Conservation (phyloP, 2,797 vertebrate genomes). For the Corythornis leucogaster region DNA sequence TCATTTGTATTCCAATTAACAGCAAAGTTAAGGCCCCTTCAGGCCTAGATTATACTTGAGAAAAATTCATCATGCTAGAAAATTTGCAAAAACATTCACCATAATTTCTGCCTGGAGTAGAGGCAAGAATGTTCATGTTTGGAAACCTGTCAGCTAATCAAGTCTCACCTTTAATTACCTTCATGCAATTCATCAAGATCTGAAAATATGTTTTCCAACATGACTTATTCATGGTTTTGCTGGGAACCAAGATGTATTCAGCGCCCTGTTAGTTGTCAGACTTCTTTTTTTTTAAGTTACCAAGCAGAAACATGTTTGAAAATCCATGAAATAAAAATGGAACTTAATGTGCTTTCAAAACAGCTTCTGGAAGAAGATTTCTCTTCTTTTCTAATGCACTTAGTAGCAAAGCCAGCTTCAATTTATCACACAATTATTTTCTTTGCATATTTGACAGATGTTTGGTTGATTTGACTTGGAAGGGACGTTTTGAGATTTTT, state of each 20-base stretch:
- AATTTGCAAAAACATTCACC: conserved; percentile 32
- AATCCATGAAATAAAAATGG: conserved; percentile 1
- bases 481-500: not conserved
- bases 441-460: conserved; percentile 2
- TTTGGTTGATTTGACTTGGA: conserved; percentile 16
- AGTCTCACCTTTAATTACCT: conserved; percentile 58
- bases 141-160: conserved; percentile 55
- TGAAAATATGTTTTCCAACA: conserved; percentile 34
- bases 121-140: conserved; percentile 61
- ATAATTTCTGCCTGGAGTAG: conserved; percentile 48
- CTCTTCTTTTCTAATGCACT: not conserved
- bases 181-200: conserved; percentile 49
- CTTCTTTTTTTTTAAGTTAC: not conserved
- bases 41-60: conserved; percentile 25
- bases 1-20: conserved; percentile 52
- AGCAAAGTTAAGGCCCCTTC: conserved; percentile 17
- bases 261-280: not conserved
- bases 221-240: conserved; percentile 32
- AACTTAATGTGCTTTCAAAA: conserved; percentile 22
- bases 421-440: conserved; percentile 15
- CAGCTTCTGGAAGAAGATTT: conserved; percentile 21
- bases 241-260: conserved; percentile 16
- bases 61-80: conserved; percentile 40
- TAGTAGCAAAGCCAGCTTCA: not conserved
- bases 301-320: conserved; percentile 38